Percentiles rank a stretch among this genome's conserved stretches.
Evolutionary conservation across 2,888 invertebrate genomes (phyloP).

Genomic region (Morinoia aosen): DNA sequence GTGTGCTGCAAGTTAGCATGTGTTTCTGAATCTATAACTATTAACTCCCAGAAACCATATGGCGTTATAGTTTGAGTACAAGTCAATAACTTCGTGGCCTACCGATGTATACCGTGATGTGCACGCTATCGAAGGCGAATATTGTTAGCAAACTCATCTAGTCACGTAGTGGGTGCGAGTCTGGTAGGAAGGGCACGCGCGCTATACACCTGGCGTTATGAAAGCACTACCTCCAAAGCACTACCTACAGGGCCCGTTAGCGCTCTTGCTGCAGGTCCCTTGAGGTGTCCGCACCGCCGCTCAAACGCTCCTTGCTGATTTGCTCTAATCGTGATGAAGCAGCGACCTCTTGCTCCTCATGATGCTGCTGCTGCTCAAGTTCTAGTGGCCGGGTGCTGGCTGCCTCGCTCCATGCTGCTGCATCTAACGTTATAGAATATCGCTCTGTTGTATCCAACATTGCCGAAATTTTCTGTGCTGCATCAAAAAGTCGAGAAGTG

Average conservation of each 20-base stretch:
- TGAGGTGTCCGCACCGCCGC: background rate
- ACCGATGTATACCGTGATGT: background rate
- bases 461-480: too few species aligned
- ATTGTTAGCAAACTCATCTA: too few species aligned
- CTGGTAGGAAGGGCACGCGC: too few species aligned
- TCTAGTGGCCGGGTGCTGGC: background rate
- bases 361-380: background rate
- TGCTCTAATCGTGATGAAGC: background rate
- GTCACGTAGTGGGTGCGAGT: too few species aligned
- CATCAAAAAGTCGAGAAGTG: too few species aligned
- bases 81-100: background rate
- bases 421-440: too few species aligned
- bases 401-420: too few species aligned
- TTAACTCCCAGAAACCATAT: background rate
- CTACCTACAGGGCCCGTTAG: background rate
- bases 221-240: background rate
- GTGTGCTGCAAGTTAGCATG: too few species aligned
- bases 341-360: background rate
- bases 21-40: background rate
- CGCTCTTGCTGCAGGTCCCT: background rate
- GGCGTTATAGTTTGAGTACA: background rate
- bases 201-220: too few species aligned
- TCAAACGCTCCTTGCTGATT: conserved; percentile 9
- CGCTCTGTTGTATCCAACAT: too few species aligned
- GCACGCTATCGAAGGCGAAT: background rate